A percentile compares a stretch with the other conserved stretches of the same genome.
phyloP scores from a whole-genome alignment of 2,888 invertebrate genomes.

The Pollenia angustigena region DNA sequence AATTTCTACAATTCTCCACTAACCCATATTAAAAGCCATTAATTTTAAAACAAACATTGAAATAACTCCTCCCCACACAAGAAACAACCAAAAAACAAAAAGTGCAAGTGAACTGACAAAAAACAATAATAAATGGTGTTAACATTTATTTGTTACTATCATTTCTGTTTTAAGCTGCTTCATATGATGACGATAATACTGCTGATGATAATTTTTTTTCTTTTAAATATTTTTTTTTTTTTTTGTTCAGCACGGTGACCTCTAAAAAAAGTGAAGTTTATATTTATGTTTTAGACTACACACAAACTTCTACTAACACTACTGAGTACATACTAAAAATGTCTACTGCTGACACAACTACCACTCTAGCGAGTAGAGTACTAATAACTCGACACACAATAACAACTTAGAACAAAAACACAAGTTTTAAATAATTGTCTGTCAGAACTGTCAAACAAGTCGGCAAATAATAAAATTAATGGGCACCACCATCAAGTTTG shows the following conservation, averaged over 20 bases:
- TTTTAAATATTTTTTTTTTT: not conserved
- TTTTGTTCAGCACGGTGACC: constrained; percentile 61
- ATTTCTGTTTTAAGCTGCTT: constrained; percentile 58
- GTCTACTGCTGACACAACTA: constrained; percentile 35
- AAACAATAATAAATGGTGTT: constrained; percentile 68
- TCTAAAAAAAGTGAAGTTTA: constrained; percentile 72
- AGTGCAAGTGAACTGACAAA: constrained; percentile 56
- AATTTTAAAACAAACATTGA: constrained; percentile 60
- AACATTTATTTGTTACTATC: constrained; percentile 71
- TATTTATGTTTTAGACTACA: constrained; percentile 65
- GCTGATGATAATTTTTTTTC: constrained; percentile 44
- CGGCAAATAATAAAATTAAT: constrained; percentile 84
- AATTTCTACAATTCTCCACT: constrained; percentile 45
- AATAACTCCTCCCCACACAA: constrained; percentile 45
- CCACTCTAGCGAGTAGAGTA: constrained; percentile 40
- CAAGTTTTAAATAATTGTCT: constrained; percentile 85
- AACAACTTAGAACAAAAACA: constrained; percentile 79
- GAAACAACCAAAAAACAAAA: constrained; percentile 44
- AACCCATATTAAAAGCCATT: constrained; percentile 67
- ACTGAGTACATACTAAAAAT: constrained; percentile 13
- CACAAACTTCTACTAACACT: constrained; percentile 41
- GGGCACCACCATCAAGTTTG: constrained; percentile 72
- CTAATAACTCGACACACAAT: constrained; percentile 72
- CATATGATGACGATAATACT: constrained; percentile 50
- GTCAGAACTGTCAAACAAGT: constrained; percentile 85